These are phyloP conservation scores for Tragulus kanchil DNA, from an alignment of 2,113 vertebrate genomes.

Conservation along the genomic window DNA sequence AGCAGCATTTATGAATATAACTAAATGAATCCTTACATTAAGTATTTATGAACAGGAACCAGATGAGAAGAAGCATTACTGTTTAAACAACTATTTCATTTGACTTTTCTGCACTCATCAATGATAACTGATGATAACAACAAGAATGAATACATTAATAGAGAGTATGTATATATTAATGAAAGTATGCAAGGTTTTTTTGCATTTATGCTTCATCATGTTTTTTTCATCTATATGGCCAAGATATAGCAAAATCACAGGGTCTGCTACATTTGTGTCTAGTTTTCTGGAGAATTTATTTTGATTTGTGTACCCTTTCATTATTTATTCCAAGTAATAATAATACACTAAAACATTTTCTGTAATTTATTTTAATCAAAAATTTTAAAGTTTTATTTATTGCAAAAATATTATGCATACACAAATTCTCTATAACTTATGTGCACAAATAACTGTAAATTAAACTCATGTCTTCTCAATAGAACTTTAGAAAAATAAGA, in stretches of 20 bases:
- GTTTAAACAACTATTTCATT: not conserved
- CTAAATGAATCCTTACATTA: not conserved
- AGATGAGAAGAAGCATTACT: not conserved
- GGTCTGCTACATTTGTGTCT: too few species aligned
- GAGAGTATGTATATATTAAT: not conserved
- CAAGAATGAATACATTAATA: not conserved
- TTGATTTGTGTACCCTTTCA: not conserved
- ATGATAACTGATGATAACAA: not conserved
- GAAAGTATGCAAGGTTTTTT: not conserved
- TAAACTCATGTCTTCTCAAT: not conserved
- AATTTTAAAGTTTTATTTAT: not conserved
- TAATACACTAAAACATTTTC: not conserved
- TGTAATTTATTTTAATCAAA: not conserved
- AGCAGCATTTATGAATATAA: not conserved
- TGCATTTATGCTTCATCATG: not conserved
- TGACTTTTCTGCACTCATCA: not conserved
- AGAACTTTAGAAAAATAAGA: not conserved
- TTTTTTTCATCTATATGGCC: not conserved
- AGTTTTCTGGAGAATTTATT: not conserved
- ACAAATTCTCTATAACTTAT: conserved; percentile 22
- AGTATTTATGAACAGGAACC: not conserved
- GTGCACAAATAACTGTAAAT: not conserved
- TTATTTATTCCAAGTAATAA: conserved; percentile 18
- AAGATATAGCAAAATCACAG: too few species aligned
- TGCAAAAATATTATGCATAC: not conserved